phyloP scores from a whole-genome alignment of 2,888 invertebrate genomes.

The Agonopterix arenella region DNA sequence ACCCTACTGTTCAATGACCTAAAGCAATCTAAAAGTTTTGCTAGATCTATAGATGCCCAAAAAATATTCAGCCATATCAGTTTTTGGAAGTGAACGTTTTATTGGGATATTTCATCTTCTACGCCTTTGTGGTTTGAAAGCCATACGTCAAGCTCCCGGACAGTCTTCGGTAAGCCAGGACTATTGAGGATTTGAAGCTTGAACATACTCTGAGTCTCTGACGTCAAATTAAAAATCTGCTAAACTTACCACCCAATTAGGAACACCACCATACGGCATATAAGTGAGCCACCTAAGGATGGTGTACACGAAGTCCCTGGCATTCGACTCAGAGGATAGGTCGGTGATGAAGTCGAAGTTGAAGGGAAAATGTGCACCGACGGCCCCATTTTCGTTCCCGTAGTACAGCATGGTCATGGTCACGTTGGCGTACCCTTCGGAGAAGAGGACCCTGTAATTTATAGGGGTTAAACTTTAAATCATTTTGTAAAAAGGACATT shows the following conservation, averaged over 20 bases:
- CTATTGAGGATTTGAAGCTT: background rate
- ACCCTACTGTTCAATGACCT: no score
- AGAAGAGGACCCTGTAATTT: conserved; percentile 71
- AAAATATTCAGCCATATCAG: no score
- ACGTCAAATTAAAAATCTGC: background rate
- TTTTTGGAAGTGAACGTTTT: no score
- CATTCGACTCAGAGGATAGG: conserved; percentile 57
- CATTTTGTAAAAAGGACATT: no score
- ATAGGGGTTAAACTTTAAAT: background rate
- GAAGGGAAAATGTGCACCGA: conserved; percentile 80
- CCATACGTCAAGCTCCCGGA: no score
- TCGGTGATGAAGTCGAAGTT: conserved; percentile 79
- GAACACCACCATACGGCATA: conserved; percentile 73
- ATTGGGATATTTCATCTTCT: no score
- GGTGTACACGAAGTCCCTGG: conserved; percentile 61
- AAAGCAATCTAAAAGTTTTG: no score
- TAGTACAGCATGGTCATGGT: conserved; percentile 78
- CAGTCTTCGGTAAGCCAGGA: no score
- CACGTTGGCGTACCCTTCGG: conserved; percentile 78
- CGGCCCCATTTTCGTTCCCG: conserved; percentile 53
- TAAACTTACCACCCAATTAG: conserved; percentile 81
- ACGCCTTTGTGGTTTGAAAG: no score
- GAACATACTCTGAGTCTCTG: background rate
- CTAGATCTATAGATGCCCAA: no score
- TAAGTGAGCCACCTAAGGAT: conserved; percentile 77